These are phyloP conservation scores for Puma concolor DNA, from an alignment of 2,113 vertebrate species.

Conservation along the genomic window DNA sequence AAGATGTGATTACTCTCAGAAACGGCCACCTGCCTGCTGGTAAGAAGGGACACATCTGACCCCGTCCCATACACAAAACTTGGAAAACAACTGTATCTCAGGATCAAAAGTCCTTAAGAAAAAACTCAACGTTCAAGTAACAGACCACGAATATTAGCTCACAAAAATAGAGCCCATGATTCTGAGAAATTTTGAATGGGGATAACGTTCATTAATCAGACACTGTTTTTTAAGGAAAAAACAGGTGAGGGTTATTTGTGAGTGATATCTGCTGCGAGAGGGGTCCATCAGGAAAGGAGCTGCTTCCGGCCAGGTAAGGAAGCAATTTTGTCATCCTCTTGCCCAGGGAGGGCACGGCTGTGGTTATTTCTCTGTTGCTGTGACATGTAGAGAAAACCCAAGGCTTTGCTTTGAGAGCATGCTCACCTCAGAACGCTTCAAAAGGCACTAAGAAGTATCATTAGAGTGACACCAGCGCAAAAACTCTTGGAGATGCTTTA, in stretches of 20 bases:
- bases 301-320: background rate
- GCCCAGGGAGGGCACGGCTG: background rate
- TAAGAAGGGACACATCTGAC: background rate
- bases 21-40: background rate
- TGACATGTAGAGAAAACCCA: background rate
- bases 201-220: background rate
- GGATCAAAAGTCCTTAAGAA: background rate
- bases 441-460: background rate
- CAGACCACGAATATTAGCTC: background rate
- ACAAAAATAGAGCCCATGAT: background rate
- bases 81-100: background rate
- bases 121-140: background rate
- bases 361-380: background rate
- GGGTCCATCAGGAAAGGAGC: background rate
- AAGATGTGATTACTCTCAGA: constrained; percentile 9
- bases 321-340: too few relatives aligned
- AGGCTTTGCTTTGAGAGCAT: background rate
- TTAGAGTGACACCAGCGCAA: background rate
- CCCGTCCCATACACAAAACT: background rate
- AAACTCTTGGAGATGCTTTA: background rate
- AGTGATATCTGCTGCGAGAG: background rate
- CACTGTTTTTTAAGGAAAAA: background rate
- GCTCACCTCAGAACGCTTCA: background rate
- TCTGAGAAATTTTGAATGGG: background rate
- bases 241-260: background rate